Evolutionary conservation across 2,113 vertebrate genomes (phyloP), one percentile per base, ranked within the genome.

Genomic region (Platysternon megacephalum): DNA sequence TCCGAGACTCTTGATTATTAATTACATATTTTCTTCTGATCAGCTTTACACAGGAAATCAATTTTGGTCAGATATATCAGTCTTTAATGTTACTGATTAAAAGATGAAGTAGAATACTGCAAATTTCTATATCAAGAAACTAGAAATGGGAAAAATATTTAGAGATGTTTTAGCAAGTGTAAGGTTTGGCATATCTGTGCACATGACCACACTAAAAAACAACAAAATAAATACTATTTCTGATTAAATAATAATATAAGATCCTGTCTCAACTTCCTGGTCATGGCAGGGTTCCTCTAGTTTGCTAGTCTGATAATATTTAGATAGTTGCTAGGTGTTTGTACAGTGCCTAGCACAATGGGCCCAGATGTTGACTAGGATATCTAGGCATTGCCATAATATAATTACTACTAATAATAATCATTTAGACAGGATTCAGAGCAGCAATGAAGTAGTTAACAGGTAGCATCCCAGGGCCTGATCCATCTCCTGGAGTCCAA

Each of bases 1-100:
- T 65, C 76, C 88, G 82, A 93, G 68, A 9, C 35, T 76, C 26
- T 65, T 55, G 42, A 61, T 79, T 93, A 93, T 88, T 88, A 78
- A 80, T 32, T 90, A 26, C 39, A 42, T 13, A 39, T 53, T 90
- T 84, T 83, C 78, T 89, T 93, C 84, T 85, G 17, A 52, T 1
- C 0, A 0, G 55, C 48, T 56, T 24, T 1, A 16, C 52, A 10
- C 11, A 76, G 90, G 22, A 89, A 95, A 80, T 32, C 55, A 12
- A 3, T 84, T 84, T 95, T 53, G 11, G 32, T 65, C 32, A 32
- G 61, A 65, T 13, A 91, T 95, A 86, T 80, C 39, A 68, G 1
- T 68, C 93, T 94, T 88, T 76, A 13, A 68, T 42, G 17, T 48
- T 39, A 49, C 16, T 72, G 14, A 2, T 68, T 94, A 90, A 86